Conservation (phyloP, 2,113 vertebrate genomes). For the Hemichromis elongatus region DNA sequence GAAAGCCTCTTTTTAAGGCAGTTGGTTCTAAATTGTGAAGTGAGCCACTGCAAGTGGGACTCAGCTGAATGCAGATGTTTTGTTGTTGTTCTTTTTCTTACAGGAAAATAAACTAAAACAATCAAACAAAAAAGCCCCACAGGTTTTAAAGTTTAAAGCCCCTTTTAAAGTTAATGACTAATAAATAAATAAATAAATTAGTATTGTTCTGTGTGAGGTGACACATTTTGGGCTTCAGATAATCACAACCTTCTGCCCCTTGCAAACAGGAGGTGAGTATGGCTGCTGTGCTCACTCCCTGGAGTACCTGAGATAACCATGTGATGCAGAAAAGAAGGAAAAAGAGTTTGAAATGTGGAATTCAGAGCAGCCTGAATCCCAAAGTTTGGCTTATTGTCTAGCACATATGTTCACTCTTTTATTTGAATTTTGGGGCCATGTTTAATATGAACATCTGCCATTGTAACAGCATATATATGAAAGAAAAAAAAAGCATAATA, state of each 20-base stretch:
- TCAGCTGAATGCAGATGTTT: neutral
- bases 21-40: neutral
- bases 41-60: neutral
- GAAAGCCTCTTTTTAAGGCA: neutral
- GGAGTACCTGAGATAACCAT: neutral
- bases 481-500: neutral
- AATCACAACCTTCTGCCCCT: neutral
- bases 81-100: too few relatives aligned
- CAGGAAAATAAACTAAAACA: neutral
- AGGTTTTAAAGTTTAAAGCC: too few relatives aligned
- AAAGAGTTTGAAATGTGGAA: fast-evolving
- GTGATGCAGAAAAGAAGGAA: neutral
- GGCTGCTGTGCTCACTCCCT: neutral
- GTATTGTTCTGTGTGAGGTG: fast-evolving
- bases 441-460: neutral
- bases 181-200: fast-evolving
- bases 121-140: neutral
- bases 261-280: neutral
- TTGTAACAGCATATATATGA: neutral
- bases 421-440: neutral
- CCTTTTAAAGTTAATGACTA: fast-evolving
- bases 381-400: neutral
- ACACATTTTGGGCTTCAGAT: fast-evolving
- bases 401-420: neutral
- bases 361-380: neutral